These are phyloP conservation scores for Psophia crepitans DNA, from an alignment of 2,113 vertebrate genomes.

Conservation along the genomic window DNA sequence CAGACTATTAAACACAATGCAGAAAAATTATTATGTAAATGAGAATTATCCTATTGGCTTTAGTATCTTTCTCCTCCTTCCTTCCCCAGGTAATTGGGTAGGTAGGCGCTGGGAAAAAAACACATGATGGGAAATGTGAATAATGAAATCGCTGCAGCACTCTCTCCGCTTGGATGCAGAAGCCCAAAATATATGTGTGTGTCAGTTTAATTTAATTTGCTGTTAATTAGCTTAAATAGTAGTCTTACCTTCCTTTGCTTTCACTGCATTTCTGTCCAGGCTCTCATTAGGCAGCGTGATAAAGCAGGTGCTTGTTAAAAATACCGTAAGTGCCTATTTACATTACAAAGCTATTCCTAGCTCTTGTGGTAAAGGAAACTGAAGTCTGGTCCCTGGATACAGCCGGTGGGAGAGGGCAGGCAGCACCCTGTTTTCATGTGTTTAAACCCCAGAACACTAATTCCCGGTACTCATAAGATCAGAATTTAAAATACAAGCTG, in stretches of 20 bases:
- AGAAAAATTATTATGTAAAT: slow-evolving; percentile 52
- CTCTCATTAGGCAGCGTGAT: slow-evolving; percentile 30
- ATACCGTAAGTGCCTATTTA: slow-evolving; percentile 15
- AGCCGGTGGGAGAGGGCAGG: neutral
- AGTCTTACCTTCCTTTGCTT: slow-evolving; percentile 41
- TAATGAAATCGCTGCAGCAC: slow-evolving; percentile 31
- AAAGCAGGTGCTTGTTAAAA: slow-evolving; percentile 45
- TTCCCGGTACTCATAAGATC: neutral
- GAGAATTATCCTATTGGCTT: slow-evolving; percentile 58
- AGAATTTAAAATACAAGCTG: neutral
- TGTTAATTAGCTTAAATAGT: slow-evolving; percentile 67
- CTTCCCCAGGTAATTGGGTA: slow-evolving; percentile 46
- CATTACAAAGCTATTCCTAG: slow-evolving; percentile 34
- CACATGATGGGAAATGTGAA: slow-evolving; percentile 5
- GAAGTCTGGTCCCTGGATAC: neutral
- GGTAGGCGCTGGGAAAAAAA: slow-evolving; percentile 6
- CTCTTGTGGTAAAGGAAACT: neutral
- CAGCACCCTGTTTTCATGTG: neutral
- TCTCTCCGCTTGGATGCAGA: neutral
- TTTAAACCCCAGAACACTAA: neutral
- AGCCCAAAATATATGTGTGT: slow-evolving; percentile 37
- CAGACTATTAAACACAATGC: slow-evolving; percentile 52
- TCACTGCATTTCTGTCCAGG: slow-evolving; percentile 27
- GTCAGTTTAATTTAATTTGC: slow-evolving; percentile 64
- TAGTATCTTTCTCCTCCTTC: neutral